Base-by-base conservation (phyloP, 2,797 vertebrate species). In the Moxostoma hubbsi region DNA sequence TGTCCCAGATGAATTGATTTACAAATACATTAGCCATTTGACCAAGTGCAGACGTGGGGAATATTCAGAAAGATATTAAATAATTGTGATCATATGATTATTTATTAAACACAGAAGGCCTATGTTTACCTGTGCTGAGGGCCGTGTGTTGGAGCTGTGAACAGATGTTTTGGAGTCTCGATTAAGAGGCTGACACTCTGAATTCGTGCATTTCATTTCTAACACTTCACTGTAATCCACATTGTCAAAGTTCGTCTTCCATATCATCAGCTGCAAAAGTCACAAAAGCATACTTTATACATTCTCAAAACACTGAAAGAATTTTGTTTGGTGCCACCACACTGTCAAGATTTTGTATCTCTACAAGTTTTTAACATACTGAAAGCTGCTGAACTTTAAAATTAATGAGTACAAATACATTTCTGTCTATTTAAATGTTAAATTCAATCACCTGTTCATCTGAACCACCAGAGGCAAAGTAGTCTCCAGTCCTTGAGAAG, bases 161-260 rank as follows among this genome's bases (percentile, higher is more conserved):
- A 81, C 53, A 1, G 77, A 82, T 75, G 10, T 68, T 69, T 80
- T 80, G 84, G n/a, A 18, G 15, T 62, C 80, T 79, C 11, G 68
- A 36, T 18, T 55, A 8, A 65, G 46, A n/a, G 79, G 13, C 18
- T 86, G 54, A 7, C 72, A 82, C 76, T 86, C 88, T 58, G 85
- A 80, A 63, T 12, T 5, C 1, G 79, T 51, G 45, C 85, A 73
- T 6, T 87, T 86, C 54, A 86, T 90, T 72, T 91, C 92, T 13
- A 81, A 55, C 24, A 85, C 77, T 43, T 95, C 93, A 24, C 89
- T 85, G 75, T 87, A 87, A 80, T 95, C 92, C 18, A 43, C 65
- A 6, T 80, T 13, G 65, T 96, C 95, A 73, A 99, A 96, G 86
- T 98, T 98, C 50, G 94, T 97, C 90, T 95, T 97, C 97, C 97